Evolutionary conservation across 2,888 invertebrate genomes (phyloP).

Genomic region (Andrena bucephala): DNA sequence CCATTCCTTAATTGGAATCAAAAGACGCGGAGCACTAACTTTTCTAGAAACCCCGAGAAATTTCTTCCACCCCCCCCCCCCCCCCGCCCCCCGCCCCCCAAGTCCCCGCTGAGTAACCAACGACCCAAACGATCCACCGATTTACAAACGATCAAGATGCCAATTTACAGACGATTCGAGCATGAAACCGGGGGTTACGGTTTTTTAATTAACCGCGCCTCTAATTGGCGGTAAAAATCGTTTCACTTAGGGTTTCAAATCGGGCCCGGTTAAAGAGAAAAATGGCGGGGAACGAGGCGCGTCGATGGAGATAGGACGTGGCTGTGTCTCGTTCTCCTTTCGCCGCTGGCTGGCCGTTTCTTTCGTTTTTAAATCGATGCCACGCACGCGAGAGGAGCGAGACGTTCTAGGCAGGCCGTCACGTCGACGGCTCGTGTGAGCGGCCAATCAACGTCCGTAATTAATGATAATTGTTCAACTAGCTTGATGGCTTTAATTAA

Average conservation of each 20-base stretch:
- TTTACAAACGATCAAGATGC: background rate
- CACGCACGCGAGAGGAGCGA: constrained; percentile 54
- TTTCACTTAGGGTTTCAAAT: constrained; percentile 18
- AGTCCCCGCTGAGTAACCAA: no score
- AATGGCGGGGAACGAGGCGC: background rate
- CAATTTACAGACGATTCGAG: constrained; percentile 28
- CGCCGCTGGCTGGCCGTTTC: background rate
- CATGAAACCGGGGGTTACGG: constrained; percentile 27
- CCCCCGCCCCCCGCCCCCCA: no score
- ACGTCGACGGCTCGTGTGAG: constrained; percentile 54
- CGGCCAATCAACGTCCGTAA: constrained; percentile 68
- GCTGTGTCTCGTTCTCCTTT: background rate
- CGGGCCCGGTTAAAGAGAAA: background rate
- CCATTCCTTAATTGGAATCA: background rate
- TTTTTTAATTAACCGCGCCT: constrained; percentile 48
- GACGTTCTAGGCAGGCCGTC: constrained; percentile 24
- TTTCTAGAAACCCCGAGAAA: background rate
- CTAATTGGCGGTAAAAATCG: constrained; percentile 44
- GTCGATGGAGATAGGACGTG: constrained; percentile 26
- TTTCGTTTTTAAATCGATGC: constrained; percentile 43
- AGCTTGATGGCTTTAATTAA: constrained; percentile 79
- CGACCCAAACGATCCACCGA: no score
- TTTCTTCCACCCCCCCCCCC: no score
- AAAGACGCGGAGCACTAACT: background rate
- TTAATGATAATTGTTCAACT: constrained; percentile 80